These are phyloP conservation scores for Pangasius djambal DNA, from an alignment of 2,797 vertebrate genomes.

Conservation along the genomic window DNA sequence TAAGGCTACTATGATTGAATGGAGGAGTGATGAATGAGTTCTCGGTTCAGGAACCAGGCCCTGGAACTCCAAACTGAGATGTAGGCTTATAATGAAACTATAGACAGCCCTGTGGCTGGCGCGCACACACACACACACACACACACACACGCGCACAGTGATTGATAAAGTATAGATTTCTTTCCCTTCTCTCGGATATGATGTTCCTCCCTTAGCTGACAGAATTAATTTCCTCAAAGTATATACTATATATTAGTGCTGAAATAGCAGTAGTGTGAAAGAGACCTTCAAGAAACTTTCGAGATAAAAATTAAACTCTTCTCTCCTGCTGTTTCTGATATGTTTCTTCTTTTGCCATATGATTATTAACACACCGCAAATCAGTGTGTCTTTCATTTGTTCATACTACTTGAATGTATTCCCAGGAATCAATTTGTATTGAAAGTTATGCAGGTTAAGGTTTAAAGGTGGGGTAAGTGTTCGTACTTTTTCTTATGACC, in stretches of 20 bases:
- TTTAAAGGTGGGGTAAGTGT: neutral
- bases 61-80: conserved; percentile 54
- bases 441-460: neutral
- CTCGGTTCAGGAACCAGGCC: conserved; percentile 47
- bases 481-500: neutral
- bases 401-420: neutral
- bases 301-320: neutral
- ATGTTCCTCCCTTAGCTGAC: conserved; percentile 15
- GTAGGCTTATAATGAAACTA: conserved; percentile 40
- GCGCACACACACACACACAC: conserved; percentile 25
- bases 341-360: neutral
- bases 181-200: conserved; percentile 14
- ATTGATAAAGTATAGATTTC: conserved; percentile 31
- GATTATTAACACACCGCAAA: neutral
- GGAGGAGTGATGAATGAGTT: conserved; percentile 55
- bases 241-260: conserved; percentile 9
- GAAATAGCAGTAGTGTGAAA: conserved; percentile 15
- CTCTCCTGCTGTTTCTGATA: neutral
- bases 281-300: neutral
- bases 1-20: conserved; percentile 48
- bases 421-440: neutral
- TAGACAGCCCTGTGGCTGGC: conserved; percentile 2
- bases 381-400: neutral
- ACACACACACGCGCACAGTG: neutral
- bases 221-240: conserved; percentile 11